Conservation (phyloP, 92 coral and sea anemone species). For the Isaurus tuberculatus region DNA sequence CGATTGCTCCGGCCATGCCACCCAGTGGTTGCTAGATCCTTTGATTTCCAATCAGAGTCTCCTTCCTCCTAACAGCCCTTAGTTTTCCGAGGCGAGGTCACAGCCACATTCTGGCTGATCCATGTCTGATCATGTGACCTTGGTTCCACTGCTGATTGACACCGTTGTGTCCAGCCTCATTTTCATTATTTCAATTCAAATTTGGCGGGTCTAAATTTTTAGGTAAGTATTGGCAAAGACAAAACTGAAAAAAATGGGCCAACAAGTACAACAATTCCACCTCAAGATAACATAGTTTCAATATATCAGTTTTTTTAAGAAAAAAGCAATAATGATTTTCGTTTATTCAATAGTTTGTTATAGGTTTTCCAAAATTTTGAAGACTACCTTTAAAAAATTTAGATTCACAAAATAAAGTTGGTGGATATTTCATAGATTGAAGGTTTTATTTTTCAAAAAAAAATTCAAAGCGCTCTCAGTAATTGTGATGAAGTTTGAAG, state of each 20-base stretch:
- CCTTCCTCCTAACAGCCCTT: conserved; percentile 48
- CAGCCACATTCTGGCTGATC: conserved; percentile 51
- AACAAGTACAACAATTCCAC: conserved; percentile 7
- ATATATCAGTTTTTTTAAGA: too few species aligned
- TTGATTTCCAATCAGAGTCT: conserved; percentile 47
- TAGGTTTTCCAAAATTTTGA: neutral
- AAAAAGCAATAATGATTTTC: too few species aligned
- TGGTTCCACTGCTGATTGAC: conserved; percentile 40
- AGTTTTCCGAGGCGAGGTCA: conserved; percentile 44
- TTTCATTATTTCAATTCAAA: conserved; percentile 43
- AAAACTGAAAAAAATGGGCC: conserved; percentile 1
- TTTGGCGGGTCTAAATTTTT: conserved; percentile 20
- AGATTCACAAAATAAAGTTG: neutral
- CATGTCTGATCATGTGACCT: conserved; percentile 41
- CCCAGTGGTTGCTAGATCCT: conserved; percentile 53
- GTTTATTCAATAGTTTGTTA: too few species aligned
- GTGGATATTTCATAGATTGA: neutral
- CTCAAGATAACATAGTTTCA: neutral
- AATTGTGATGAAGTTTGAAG: neutral
- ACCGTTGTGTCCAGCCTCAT: conserved; percentile 46
- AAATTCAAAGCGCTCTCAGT: too few species aligned
- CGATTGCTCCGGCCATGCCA: conserved; percentile 40
- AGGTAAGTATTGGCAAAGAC: conserved; percentile 51
- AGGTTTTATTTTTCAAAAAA: neutral
- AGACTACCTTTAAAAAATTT: too few species aligned